These are phyloP conservation scores for Catharus bicknelli DNA, from an alignment of 2,113 vertebrate genomes.

Conservation along the genomic window DNA sequence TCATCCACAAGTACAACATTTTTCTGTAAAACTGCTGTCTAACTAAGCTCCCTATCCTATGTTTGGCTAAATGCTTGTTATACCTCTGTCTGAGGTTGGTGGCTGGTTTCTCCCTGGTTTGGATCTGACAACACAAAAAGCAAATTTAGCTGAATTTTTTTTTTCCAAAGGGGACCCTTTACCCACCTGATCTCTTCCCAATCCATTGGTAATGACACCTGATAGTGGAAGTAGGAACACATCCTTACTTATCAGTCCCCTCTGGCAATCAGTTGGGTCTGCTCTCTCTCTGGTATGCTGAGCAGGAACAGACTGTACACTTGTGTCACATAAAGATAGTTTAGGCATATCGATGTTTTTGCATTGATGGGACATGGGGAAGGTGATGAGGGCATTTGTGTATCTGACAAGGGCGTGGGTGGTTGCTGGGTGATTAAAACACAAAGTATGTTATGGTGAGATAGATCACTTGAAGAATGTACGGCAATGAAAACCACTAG, in stretches of 20 bases:
- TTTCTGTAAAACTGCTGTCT: background rate
- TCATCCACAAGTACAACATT: background rate
- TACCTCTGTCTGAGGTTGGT: background rate
- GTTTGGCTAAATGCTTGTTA: background rate
- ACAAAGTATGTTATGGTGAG: background rate
- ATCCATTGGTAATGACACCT: background rate
- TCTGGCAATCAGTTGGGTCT: constrained; percentile 24
- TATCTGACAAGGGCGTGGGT: background rate
- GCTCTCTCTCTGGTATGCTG: background rate
- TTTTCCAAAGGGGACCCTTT: background rate
- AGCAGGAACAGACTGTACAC: constrained; percentile 25
- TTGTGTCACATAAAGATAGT: constrained; percentile 8
- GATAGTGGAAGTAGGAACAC: background rate
- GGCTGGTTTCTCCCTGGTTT: background rate
- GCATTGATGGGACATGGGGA: background rate
- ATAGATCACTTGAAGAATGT: constrained; percentile 31
- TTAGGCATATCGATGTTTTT: constrained; percentile 9
- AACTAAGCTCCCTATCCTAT: background rate
- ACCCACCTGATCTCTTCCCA: background rate
- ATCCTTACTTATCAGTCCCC: constrained; percentile 42
- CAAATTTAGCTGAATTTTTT: background rate
- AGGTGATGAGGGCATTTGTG: background rate
- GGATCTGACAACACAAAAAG: background rate
- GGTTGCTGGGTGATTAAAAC: constrained; percentile 34
- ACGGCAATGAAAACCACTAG: constrained; percentile 14